phyloP scores from a whole-genome alignment of 1,140 invertebrate species.

The Drosophila rhopaloa region DNA sequence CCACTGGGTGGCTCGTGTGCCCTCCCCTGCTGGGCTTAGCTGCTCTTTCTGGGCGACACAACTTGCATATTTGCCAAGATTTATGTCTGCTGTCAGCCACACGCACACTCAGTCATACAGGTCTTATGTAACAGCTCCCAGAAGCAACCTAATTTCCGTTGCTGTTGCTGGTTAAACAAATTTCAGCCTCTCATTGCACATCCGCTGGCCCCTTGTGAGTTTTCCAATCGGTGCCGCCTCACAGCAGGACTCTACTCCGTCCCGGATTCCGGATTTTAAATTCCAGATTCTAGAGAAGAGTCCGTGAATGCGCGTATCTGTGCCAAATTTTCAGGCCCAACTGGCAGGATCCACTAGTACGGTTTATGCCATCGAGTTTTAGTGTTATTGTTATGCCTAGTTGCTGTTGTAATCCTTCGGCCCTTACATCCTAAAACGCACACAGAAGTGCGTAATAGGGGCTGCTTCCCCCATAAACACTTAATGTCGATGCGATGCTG shows the following conservation, averaged over 20 bases:
- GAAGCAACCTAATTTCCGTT: conserved; percentile 73
- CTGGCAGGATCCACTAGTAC: conserved; percentile 14
- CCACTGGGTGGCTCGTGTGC: conserved; percentile 26
- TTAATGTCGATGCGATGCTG: conserved; percentile 59
- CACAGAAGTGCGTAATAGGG: conserved; percentile 17
- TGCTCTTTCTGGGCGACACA: conserved; percentile 52
- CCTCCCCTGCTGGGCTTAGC: conserved; percentile 14
- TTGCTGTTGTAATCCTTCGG: conserved; percentile 48
- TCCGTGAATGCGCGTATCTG: conserved; percentile 49
- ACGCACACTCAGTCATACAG: conserved; percentile 15
- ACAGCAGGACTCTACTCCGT: conserved; percentile 44
- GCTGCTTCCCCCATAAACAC: conserved; percentile 68
- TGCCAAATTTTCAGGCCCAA: conserved; percentile 28
- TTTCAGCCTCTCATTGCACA: conserved; percentile 53
- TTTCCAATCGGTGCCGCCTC: conserved; percentile 42
- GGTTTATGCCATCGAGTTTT: conserved; percentile 43
- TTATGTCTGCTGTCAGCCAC: conserved; percentile 56
- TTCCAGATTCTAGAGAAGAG: not conserved
- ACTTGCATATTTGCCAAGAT: conserved; percentile 66
- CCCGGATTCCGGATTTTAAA: conserved; percentile 3
- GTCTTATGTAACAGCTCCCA: conserved; percentile 60
- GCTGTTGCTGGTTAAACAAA: conserved; percentile 65
- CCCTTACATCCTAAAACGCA: conserved; percentile 1
- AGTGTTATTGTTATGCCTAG: conserved; percentile 67
- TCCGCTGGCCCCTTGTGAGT: conserved; percentile 43